Conservation (phyloP, 2,797 vertebrate species). For the Emydoidea blandingii region DNA sequence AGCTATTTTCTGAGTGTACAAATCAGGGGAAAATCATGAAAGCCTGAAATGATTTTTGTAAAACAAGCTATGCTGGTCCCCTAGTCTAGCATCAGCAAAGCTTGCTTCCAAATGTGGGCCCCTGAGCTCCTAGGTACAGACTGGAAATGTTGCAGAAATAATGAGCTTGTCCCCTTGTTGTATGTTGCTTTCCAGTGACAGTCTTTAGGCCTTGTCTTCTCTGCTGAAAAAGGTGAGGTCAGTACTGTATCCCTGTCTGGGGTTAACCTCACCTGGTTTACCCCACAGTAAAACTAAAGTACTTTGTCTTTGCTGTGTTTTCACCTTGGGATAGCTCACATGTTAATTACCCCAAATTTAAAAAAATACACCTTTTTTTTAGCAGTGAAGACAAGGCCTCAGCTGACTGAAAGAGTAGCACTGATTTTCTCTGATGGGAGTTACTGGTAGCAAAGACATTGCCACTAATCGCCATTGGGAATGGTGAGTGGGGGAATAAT, state of each 20-base stretch:
- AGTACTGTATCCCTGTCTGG: not conserved
- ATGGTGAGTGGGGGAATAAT: not conserved
- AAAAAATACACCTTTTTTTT: not conserved
- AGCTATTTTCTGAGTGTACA: not conserved
- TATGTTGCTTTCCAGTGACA: not conserved
- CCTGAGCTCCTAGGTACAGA: not conserved
- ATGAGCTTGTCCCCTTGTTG: not conserved
- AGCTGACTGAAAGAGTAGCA: not conserved
- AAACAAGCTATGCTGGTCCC: not conserved
- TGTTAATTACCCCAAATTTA: not conserved
- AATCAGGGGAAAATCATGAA: not conserved
- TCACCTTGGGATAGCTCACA: not conserved
- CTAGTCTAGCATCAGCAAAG: not conserved
- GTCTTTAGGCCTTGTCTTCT: not conserved
- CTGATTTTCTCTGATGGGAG: not conserved
- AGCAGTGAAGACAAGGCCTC: not conserved
- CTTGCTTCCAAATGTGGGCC: not conserved
- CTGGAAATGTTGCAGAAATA: not conserved
- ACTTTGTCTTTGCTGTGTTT: not conserved
- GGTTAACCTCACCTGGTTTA: not conserved
- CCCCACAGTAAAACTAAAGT: not conserved
- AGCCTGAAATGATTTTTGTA: not conserved
- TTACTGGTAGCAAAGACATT: not conserved
- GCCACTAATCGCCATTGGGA: not conserved
- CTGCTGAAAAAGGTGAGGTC: not conserved